Evolutionary conservation across 2,113 vertebrate genomes (phyloP).

Genomic region (Phodopus roborovskii): DNA sequence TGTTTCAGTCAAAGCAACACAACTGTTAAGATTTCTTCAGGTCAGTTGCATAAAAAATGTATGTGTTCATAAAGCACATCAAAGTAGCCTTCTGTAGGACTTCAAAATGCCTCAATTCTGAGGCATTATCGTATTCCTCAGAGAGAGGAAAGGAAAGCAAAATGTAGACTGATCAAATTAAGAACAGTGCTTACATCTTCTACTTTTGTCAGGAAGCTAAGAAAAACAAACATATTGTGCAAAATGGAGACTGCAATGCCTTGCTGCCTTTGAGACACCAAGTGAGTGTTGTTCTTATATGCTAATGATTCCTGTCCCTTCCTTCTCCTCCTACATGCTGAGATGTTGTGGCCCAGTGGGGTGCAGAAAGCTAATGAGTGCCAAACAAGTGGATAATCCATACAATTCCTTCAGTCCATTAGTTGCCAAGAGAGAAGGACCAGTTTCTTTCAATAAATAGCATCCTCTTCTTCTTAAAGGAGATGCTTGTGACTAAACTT

Average conservation of each 20-base stretch:
- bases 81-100: constrained; percentile 20
- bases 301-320: not conserved
- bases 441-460: constrained; percentile 81
- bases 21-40: constrained; percentile 24
- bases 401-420: constrained; percentile 76
- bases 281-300: not conserved
- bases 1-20: constrained; percentile 14
- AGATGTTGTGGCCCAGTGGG: constrained; percentile 24
- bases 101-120: constrained; percentile 3
- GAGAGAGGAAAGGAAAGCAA: not conserved
- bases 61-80: constrained; percentile 3
- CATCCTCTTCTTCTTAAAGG: constrained; percentile 70
- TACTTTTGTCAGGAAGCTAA: constrained; percentile 21
- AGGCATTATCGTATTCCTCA: not conserved
- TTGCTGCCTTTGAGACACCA: not conserved
- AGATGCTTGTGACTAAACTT: constrained; percentile 74
- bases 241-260: not conserved
- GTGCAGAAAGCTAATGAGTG: constrained; percentile 62
- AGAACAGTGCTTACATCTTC: constrained; percentile 9
- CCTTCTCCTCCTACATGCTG: not conserved
- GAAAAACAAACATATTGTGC: not conserved
- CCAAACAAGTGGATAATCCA: constrained; percentile 64
- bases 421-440: constrained; percentile 75
- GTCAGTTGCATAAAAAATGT: constrained; percentile 47
- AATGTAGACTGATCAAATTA: constrained; percentile 26